Evolutionary conservation across 2,888 invertebrate genomes (phyloP), one percentile per base, ranked within the genome.

Genomic region (Ornithoptera priamus): DNA sequence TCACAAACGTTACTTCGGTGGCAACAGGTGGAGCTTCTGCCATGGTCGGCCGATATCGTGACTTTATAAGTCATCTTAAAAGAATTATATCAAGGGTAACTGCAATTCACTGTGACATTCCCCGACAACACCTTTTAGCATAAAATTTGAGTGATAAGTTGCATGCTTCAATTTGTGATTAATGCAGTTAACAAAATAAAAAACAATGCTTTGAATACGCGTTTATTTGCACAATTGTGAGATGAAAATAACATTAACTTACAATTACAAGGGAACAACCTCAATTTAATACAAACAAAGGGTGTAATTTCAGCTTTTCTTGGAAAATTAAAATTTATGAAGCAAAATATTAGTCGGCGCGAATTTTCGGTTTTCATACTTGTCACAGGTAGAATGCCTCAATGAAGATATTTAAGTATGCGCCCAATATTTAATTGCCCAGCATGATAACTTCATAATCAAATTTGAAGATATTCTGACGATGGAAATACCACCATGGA

Each of bases 131-230:
- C 30, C 64, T 71, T n/a, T 64, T 71, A 42, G 66, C 70, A 17
- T 70, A 72, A 65, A 59, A 70, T 56, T 63, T 65, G 56, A 70
- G 61, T 63, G 68, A 42, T 36, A 69, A 65, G 30, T 71, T 69
- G 69, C 58, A 71, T 57, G 10, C 72, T 72, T 71, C 69, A 72
- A 50, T 71, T 71, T 69, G 69, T 71, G 39, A 68, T 72, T 57
- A 65, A 72, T 24, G 71, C 71, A 50, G 59, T 71, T 50, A 72
- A 73, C 64, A 67, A 70, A 72, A 72, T 73, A 22, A 22, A 22
- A n/a, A 74, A 71, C 71, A 74, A 72, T 68, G 65, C 68, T 20
- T 74, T 74, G 70, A 73, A 74, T 67, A 63, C 67, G 57, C 65
- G 68, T 50, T 71, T 72, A 72, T 72, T 74, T 73, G 72, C 71